Percentiles rank a stretch among this genome's conserved stretches.
These are phyloP conservation scores for Orchestia grillus DNA, from an alignment of 1,140 invertebrate species.

Conservation along the genomic window DNA sequence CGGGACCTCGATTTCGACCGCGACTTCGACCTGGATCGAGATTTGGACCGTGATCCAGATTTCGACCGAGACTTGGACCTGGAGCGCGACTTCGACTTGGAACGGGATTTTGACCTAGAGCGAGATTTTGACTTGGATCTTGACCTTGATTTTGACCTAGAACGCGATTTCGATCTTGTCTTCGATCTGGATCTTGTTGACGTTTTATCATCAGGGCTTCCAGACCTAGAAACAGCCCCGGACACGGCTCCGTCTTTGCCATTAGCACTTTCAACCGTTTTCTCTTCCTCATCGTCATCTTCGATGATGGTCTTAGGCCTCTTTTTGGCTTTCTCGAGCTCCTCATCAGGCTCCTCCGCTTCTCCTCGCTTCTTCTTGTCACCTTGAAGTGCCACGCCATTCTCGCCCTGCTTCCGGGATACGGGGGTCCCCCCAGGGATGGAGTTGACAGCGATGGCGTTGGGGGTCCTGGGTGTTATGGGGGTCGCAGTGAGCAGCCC, in stretches of 20 bases:
- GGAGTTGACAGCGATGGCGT: neutral
- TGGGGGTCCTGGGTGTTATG: neutral
- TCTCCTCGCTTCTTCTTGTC: slow-evolving; percentile 29
- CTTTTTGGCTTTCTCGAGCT: neutral
- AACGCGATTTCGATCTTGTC: slow-evolving; percentile 61
- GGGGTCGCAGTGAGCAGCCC: neutral
- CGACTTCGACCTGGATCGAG: slow-evolving; percentile 67
- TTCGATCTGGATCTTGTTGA: slow-evolving; percentile 57
- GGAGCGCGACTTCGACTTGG: slow-evolving; percentile 68
- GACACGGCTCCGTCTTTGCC: neutral
- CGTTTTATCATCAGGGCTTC: neutral
- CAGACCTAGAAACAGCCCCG: slow-evolving; percentile 57
- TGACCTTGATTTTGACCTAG: slow-evolving; percentile 57
- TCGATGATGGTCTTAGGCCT: neutral
- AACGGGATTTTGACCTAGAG: slow-evolving; percentile 65
- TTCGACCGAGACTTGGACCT: slow-evolving; percentile 68
- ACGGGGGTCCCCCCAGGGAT: slow-evolving; percentile 12
- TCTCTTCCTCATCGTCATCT: neutral
- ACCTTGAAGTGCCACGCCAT: neutral
- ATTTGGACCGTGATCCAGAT: slow-evolving; percentile 70
- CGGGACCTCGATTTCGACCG: slow-evolving; percentile 46
- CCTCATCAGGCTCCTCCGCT: neutral
- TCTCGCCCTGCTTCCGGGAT: slow-evolving; percentile 3
- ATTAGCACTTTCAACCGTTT: neutral
- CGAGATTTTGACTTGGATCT: slow-evolving; percentile 67